Conservation (phyloP, 30 jellyfish, hydroid and myxozoan genomes). For the Sanderia malayensis region DNA sequence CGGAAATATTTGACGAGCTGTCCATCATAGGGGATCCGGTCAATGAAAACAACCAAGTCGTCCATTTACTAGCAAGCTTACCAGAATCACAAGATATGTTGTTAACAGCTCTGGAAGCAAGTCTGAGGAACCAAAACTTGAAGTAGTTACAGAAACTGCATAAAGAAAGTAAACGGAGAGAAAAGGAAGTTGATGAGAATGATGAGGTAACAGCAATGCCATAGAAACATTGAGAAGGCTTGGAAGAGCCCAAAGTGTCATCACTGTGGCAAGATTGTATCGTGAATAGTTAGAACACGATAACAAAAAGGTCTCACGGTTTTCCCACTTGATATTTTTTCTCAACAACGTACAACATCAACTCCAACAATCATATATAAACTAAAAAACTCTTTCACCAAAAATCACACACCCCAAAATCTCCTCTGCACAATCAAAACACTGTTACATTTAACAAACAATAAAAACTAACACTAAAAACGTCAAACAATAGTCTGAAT, state of each 20-base stretch:
- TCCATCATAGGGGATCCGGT: conserved; percentile 56
- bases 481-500: too few relatives aligned
- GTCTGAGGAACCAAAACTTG: conserved; percentile 48
- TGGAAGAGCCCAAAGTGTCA: conserved; percentile 31
- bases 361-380: too few relatives aligned
- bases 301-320: too few relatives aligned
- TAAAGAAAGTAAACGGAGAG: conserved; percentile 45
- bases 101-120: conserved; percentile 74
- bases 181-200: background rate
- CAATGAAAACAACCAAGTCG: conserved; percentile 56
- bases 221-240: background rate
- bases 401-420: too few relatives aligned
- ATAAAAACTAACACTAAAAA: too few relatives aligned
- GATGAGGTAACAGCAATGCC: background rate
- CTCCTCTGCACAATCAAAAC: too few relatives aligned
- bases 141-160: conserved; percentile 52
- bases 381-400: too few relatives aligned
- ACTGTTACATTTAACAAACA: too few relatives aligned
- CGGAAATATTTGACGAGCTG: conserved; percentile 46
- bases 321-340: too few relatives aligned
- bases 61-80: conserved; percentile 55
- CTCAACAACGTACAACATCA: too few relatives aligned
- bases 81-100: conserved; percentile 49
- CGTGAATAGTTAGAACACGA: too few relatives aligned
- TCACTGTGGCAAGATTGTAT: conserved; percentile 60